Evolutionary conservation across 2,888 invertebrate species (phyloP), one percentile per base, ranked within the genome.

Genomic region (Brenthis hecate): DNA sequence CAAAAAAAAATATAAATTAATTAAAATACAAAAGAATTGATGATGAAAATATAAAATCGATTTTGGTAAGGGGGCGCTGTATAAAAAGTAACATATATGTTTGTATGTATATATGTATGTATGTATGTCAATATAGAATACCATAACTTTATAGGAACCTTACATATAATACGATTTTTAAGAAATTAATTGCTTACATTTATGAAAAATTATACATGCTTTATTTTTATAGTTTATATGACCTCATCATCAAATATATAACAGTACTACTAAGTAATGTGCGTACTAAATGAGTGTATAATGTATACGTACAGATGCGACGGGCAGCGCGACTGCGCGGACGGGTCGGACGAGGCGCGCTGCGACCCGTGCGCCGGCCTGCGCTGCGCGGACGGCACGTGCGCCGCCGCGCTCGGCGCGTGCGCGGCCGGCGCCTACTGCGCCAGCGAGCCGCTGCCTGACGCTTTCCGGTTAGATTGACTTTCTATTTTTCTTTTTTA

Each of bases 291-390:
- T 13, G 13, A 36, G 36, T 36, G 36, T 36, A 36, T 36, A 6
- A 3, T 36, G 36, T 36, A 6, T 36, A 6, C 36, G 13, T 1
- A 3, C 74, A 94, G 94, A 74, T 97, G 96, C 81, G 98, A 98
- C 85, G 96, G 96, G 0, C 96, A 96, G 79, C 93, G 94, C 65
- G 98, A 98, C 85, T 98, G 98, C 85, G 94, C 95, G 2, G 97
- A 97, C 86, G 96, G 96, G 64, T 96, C 96, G 13, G 98, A 98
- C 85, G 92, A 92, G 81, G 83, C 78, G 61, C 72, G 72, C 65
- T 78, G 78, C 68, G 78, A 76, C 63, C 73, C 75, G 63, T 78
- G 78, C 78, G 74, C 87, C 97, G 97, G 88, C 95, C 11, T 76
- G 93, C 94, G n/a, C 55, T 97, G 97, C 85, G 93, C 86, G 80